Evolutionary conservation across 2,113 vertebrate genomes (phyloP).

Genomic region (Proteles cristata): DNA sequence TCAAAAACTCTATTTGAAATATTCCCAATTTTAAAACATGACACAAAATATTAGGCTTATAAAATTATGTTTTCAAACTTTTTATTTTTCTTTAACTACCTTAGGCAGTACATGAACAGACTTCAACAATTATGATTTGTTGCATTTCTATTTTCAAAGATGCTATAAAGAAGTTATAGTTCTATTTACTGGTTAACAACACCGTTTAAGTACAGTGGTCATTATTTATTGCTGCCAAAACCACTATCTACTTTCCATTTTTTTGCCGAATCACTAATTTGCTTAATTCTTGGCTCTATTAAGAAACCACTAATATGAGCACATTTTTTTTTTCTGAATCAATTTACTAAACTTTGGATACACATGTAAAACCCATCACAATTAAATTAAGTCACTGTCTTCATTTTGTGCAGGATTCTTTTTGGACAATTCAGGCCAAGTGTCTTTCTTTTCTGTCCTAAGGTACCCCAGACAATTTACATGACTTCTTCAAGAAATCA

Average conservation of each 20-base stretch:
- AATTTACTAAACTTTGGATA: background rate
- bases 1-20: background rate
- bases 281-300: background rate
- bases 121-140: background rate
- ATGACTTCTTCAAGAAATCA: background rate
- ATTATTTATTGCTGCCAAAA: conserved; percentile 14
- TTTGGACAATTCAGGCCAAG: background rate
- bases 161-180: background rate
- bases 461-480: background rate
- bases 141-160: background rate
- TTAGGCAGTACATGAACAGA: background rate
- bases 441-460: background rate
- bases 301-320: background rate
- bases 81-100: background rate
- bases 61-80: background rate
- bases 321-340: background rate
- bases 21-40: conserved; percentile 38
- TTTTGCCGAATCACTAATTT: conserved; percentile 14
- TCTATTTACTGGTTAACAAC: conserved; percentile 3
- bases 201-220: background rate
- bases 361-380: background rate
- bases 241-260: background rate
- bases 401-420: background rate
- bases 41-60: background rate
- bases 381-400: background rate